Base-by-base conservation (phyloP, 2,888 invertebrate genomes). In the Hybos culiciformis region DNA sequence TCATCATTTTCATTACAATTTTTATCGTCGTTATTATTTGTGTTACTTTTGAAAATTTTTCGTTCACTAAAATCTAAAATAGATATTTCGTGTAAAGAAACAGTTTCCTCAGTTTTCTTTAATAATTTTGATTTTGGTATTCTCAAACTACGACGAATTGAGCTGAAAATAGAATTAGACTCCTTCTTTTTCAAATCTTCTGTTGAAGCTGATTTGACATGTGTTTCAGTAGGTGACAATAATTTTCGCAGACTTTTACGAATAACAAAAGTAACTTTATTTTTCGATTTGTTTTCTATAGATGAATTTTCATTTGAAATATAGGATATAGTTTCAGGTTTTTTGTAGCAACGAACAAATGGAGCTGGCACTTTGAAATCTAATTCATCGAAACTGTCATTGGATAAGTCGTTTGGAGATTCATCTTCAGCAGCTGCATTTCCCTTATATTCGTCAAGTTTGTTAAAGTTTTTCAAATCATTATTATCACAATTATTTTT, bases 271-370 rank as follows among this genome's bases (percentile, higher is more conserved):
- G 15, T 6, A 6, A 34, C 3, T 39, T 31, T 48, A 11, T 55
- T 52, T 5, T 42, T 40, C 1, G 53, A 51, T 23, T 54, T 55
- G 19, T 47, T 50, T n/a, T 54, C 52, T 4, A 50, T 51, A 8
- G 47, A 48, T 4, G 54, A 53, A 20, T 56, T 36, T 39, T 43
- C 41, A 17, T 51, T 1, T 47, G 44, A 7, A 31, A 12, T n/a
- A 6, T 18, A 20, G 12, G 20, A 43, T 12, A 43, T 40, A 6
- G 45, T 20, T 4, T 45, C 52, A 5, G 58, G 49, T 3, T 57
- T 59, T 0, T 61, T 59, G 48, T 63, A 66, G 14, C 60, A 56
- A 11, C 66, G 59, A 11, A 63, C 59, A 50, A 66, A 66, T 23
- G 60, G 60, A 3, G 57, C 48, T 4, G 65, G 62, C 4, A 55